phyloP scores from a whole-genome alignment of 1,140 invertebrate genomes.

The Atopsyche davidsoni region DNA sequence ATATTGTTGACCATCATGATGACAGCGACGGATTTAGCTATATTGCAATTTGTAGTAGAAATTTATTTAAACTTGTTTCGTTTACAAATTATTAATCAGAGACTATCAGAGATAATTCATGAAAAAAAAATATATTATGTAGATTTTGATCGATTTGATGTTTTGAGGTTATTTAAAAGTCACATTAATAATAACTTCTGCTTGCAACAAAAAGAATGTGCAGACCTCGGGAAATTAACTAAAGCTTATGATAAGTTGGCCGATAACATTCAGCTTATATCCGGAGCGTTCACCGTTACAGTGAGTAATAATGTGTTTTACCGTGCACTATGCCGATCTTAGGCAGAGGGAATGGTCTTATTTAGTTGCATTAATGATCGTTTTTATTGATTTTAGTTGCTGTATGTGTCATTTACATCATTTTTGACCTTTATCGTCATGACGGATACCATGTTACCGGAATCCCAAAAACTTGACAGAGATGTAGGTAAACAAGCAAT shows the following conservation, averaged over 20 bases:
- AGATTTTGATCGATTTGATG: no score
- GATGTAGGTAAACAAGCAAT: no score
- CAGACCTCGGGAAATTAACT: no score
- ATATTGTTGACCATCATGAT: neutral
- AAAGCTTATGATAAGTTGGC: neutral
- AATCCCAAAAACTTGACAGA: no score
- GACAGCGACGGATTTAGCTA: neutral
- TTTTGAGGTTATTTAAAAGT: no score
- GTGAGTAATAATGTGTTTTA: neutral
- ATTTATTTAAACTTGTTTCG: neutral
- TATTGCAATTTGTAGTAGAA: neutral
- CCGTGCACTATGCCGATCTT: no score
- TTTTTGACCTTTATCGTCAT: neutral
- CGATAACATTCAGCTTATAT: neutral
- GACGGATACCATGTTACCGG: neutral
- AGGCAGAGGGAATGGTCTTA: no score
- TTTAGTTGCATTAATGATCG: no score
- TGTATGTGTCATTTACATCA: neutral
- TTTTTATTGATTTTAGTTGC: neutral
- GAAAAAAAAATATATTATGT: no score
- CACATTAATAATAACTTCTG: no score
- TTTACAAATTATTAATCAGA: neutral
- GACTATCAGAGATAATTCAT: no score
- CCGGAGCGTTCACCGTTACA: neutral
- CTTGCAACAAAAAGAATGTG: no score